Evolutionary conservation across 1,140 invertebrate species (phyloP).

Genomic region (Drosophila gunungcola): DNA sequence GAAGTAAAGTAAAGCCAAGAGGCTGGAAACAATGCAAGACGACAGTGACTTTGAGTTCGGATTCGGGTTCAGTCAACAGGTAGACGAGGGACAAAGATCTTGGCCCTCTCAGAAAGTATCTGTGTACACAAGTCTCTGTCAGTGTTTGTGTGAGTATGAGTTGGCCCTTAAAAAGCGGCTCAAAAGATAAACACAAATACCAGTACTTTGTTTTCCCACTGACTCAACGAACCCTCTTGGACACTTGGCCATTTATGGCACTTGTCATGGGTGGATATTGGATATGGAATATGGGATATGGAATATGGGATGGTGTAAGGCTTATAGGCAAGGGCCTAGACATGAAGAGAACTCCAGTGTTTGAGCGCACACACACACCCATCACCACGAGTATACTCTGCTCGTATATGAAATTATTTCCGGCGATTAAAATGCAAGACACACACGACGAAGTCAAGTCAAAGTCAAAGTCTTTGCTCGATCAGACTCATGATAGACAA

Average conservation of each 20-base stretch:
- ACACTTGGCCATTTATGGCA: conserved; percentile 76
- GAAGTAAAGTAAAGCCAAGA: conserved; percentile 10
- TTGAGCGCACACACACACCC: conserved; percentile 27
- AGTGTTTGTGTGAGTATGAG: conserved; percentile 1
- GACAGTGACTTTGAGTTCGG: conserved; percentile 32
- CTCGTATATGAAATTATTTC: conserved; percentile 69
- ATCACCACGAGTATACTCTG: conserved; percentile 15
- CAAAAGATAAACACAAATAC: conserved; percentile 58
- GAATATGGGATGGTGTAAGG: conserved; percentile 18
- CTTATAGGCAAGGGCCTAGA: conserved; percentile 14
- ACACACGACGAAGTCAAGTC: conserved; percentile 66
- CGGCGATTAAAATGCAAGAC: conserved; percentile 82
- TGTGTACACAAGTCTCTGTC: not conserved
- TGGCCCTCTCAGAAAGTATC: conserved; percentile 16
- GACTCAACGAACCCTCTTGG: conserved; percentile 27
- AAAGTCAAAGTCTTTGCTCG: conserved; percentile 44
- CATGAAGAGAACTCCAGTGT: conserved; percentile 44
- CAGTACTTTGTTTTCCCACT: conserved; percentile 35
- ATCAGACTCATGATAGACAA: conserved; percentile 21
- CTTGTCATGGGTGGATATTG: conserved; percentile 66
- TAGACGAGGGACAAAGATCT: conserved; percentile 43
- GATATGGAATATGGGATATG: conserved; percentile 14
- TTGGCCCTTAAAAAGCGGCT: conserved; percentile 42
- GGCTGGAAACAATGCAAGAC: conserved; percentile 50
- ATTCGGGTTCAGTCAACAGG: conserved; percentile 45